Evolutionary conservation across 2,888 invertebrate genomes (phyloP), one percentile per base, ranked within the genome.

Genomic region (Galerucella nymphaeae): DNA sequence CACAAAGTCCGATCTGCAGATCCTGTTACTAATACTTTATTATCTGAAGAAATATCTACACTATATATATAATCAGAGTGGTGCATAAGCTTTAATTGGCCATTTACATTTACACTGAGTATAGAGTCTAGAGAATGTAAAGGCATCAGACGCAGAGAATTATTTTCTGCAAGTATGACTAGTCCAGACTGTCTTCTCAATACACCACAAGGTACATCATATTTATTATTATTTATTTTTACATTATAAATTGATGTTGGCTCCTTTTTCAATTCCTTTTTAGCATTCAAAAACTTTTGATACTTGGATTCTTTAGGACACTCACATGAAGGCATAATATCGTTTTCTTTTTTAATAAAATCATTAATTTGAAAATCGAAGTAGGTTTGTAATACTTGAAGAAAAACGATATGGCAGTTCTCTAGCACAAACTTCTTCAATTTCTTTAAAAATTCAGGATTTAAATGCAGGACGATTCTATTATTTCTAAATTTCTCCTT

Each of bases 391-490:
- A 87, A 78, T 30, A 86, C 81, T 82, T 87, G 84, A 30, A 86
- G 78, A 70, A 86, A 80, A 10, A 84, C 80, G 18, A 85, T 80
- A 74, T 86, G 85, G 62, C 84, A 84, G 74, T 81, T 82, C 66
- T 84, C 84, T 14, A 78, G 75, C 20, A 86, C 79, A 79, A 85
- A 86, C 69, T 83, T 83, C 71, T 83, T 85, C 30, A 86, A 78
- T 9, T 80, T 67, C 6, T 16, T 67, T 13, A 84, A 78, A 1
- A 85, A 90, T 83, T 91, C 90, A 80, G 91, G 89, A n/a, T 91
- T 91, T 76, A 94, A 85, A 80, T 90, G 90, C 62, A 93, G 87
- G 81, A 92, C 91, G 86, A 91, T 93, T 87, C 93, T 94, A 82
- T 92, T 91, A 41, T 91, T 91, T 81, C 93, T 91, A 82, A 92